Evolutionary conservation across 2,113 vertebrate species (phyloP), one percentile per base, ranked within the genome.

Genomic region (Pipa parva): DNA sequence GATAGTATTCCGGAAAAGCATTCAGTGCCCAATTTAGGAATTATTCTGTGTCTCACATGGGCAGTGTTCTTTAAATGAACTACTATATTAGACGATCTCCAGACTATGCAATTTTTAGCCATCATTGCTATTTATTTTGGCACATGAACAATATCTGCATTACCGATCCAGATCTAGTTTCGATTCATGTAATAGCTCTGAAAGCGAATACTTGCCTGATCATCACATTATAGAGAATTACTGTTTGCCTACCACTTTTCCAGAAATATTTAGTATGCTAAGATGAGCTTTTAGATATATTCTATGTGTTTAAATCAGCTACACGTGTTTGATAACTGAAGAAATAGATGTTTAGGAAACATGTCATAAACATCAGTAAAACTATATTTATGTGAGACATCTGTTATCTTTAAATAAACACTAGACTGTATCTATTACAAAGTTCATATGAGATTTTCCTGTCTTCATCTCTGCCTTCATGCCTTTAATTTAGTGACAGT

Each of bases 401-500:
- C 63, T 49, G 63, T 59, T 59, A 22, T 13, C 2, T 22, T 29
- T 8, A 67, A 67, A 59, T 59, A 58, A 37, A 59, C 24, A 36
- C 46, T 29, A 82, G 39, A 2, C 50, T 45, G 80, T 61, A 85
- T 51, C 1, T 54, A 54, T 73, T 61, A 59, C 59, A 25, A 71
- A 46, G 45, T 76, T 68, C n/a, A n/a, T n/a, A n/a, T n/a, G n/a
- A n/a, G n/a, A n/a, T n/a, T n/a, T n/a, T n/a, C n/a, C n/a, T n/a
- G n/a, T n/a, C n/a, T n/a, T n/a, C n/a, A n/a, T n/a, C n/a, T n/a
- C n/a, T n/a, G n/a, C n/a, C n/a, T n/a, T n/a, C n/a, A n/a, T n/a
- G n/a, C n/a, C n/a, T n/a, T n/a, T n/a, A n/a, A n/a, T n/a, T n/a
- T n/a, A n/a, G n/a, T n/a, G n/a, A n/a, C n/a, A n/a, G n/a, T n/a